Evolutionary conservation across 2,888 invertebrate genomes (phyloP).

Genomic region (Linnaemya vulpina): DNA sequence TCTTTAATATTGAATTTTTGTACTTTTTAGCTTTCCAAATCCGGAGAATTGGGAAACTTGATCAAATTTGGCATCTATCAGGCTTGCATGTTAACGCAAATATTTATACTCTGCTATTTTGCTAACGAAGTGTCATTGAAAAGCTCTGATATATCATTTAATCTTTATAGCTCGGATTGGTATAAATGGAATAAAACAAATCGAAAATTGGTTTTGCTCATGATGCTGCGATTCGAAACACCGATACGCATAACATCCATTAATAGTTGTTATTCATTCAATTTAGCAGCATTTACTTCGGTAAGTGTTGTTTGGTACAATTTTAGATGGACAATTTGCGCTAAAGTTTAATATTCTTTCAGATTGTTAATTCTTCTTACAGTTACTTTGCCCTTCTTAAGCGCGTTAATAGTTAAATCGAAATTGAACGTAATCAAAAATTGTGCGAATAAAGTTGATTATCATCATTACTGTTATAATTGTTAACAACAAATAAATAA

Average conservation of each 20-base stretch:
- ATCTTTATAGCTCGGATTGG: slow-evolving; percentile 74
- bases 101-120: slow-evolving; percentile 77
- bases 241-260: slow-evolving; percentile 75
- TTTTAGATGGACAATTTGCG: neutral
- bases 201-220: slow-evolving; percentile 73
- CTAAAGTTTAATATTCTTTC: slow-evolving; percentile 47
- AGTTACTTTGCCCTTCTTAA: slow-evolving; percentile 78
- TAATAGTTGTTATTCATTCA: slow-evolving; percentile 76
- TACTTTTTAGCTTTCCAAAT: slow-evolving; percentile 58
- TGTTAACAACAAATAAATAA: slow-evolving; percentile 10
- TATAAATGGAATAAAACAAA: slow-evolving; percentile 74
- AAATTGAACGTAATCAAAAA: neutral
- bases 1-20: neutral
- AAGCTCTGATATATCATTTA: slow-evolving; percentile 52
- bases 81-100: slow-evolving; percentile 77
- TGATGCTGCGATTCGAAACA: slow-evolving; percentile 74
- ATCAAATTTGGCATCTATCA: slow-evolving; percentile 75
- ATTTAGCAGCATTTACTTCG: slow-evolving; percentile 77
- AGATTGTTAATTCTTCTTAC: slow-evolving; percentile 79
- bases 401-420: slow-evolving; percentile 76
- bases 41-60: slow-evolving; percentile 72
- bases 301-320: slow-evolving; percentile 72
- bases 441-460: neutral
- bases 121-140: slow-evolving; percentile 76
- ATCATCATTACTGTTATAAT: neutral